phyloP scores from a whole-genome alignment of 2,888 invertebrate species.

The Harmothoe impar region DNA sequence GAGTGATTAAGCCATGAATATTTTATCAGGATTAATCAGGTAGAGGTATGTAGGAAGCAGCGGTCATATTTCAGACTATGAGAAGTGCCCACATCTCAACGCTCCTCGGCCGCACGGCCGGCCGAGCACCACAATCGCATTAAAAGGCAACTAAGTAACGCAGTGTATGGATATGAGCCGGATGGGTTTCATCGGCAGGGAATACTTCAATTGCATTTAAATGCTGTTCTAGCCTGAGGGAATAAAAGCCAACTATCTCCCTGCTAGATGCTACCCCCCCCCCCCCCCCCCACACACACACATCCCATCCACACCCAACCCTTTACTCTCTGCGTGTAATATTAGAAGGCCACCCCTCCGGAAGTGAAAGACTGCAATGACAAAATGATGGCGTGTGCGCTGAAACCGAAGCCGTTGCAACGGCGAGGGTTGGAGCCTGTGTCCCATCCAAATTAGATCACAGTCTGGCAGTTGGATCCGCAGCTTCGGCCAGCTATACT shows the following conservation, averaged over 20 bases:
- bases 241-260: constrained; percentile 7
- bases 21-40: background rate
- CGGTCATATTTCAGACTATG: background rate
- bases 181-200: background rate
- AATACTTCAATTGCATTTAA: constrained; percentile 7
- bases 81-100: background rate
- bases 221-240: constrained; percentile 21
- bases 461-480: constrained; percentile 1
- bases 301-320: background rate
- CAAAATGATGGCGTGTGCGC: constrained; percentile 45
- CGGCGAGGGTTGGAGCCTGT: background rate
- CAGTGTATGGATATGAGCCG: constrained; percentile 14
- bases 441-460: constrained; percentile 38
- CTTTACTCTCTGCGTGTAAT: constrained; percentile 1
- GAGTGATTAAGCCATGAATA: constrained; percentile 31
- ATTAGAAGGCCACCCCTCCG: background rate
- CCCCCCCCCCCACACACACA: no score
- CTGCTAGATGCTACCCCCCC: background rate
- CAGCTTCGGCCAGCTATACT: background rate
- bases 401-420: constrained; percentile 25
- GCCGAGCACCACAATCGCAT: background rate
- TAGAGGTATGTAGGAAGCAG: background rate
- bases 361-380: constrained; percentile 31
- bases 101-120: background rate
- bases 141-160: constrained; percentile 10